Conservation (phyloP, 1,140 invertebrate species). For the Tetramorium simillimum region DNA sequence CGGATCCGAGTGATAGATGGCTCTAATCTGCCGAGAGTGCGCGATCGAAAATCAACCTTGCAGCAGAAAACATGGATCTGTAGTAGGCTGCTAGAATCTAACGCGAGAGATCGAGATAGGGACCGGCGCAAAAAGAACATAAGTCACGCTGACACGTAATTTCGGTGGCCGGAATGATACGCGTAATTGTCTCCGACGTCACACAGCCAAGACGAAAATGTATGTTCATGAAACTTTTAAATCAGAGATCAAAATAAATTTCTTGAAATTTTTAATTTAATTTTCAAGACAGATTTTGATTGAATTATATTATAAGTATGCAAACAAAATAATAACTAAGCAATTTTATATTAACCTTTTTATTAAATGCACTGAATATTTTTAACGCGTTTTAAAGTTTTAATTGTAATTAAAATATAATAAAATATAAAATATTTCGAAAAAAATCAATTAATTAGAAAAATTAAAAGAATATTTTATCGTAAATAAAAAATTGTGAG, state of each 20-base stretch:
- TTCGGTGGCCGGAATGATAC: slow-evolving; percentile 47
- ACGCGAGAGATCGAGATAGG: slow-evolving; percentile 32
- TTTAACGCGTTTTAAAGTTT: background rate
- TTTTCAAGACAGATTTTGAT: background rate
- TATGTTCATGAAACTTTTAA: slow-evolving; percentile 16
- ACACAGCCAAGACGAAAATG: background rate
- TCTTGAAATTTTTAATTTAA: background rate
- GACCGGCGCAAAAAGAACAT: slow-evolving; percentile 36
- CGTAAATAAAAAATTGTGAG: background rate
- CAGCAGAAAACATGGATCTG: slow-evolving; percentile 28
- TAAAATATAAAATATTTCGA: background rate
- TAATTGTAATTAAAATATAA: background rate
- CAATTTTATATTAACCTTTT: background rate
- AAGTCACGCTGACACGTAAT: slow-evolving; percentile 54
- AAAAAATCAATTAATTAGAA: slow-evolving; percentile 1
- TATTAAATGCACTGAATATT: background rate
- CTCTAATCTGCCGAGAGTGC: slow-evolving; percentile 66
- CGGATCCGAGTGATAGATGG: slow-evolving; percentile 81
- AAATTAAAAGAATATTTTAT: background rate
- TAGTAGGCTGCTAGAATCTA: slow-evolving; percentile 31
- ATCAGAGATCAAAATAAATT: background rate
- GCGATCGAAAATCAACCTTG: slow-evolving; percentile 56
- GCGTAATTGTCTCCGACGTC: slow-evolving; percentile 48
- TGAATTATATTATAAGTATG: background rate
- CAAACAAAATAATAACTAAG: background rate